Conservation (phyloP, 1,140 invertebrate genomes). For the Bacillus rossius region DNA sequence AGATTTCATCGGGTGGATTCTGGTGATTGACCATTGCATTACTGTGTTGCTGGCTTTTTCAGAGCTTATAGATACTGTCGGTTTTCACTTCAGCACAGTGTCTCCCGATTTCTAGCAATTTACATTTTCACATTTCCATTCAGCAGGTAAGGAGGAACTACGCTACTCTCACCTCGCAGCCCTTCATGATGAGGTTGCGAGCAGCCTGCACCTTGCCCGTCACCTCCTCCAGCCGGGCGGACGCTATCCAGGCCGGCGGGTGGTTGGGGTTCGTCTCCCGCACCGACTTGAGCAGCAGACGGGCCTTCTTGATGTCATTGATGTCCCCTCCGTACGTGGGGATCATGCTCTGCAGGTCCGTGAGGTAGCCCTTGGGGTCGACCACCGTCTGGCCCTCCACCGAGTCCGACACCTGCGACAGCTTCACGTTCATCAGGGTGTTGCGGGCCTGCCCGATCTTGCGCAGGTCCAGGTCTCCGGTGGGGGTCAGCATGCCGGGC, state of each 20-base stretch:
- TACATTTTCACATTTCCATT: no score
- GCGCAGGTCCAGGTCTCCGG: constrained; percentile 92
- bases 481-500: constrained; percentile 60
- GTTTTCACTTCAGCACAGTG: no score
- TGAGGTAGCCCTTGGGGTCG: constrained; percentile 98
- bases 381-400: constrained; percentile 99
- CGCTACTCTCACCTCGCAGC: constrained; percentile 64
- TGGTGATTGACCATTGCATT: no score
- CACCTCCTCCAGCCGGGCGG: constrained; percentile 96
- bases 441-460: constrained; percentile 99
- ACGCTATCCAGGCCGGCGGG: constrained; percentile 99
- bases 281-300: constrained; percentile 94
- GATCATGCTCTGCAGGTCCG: constrained; percentile 98
- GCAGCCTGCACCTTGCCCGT: constrained; percentile 98
- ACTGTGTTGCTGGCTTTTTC: no score
- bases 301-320: constrained; percentile 98
- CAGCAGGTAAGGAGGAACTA: no score
- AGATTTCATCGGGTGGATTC: no score
- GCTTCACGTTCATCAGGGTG: constrained; percentile 98
- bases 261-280: constrained; percentile 99
- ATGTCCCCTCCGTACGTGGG: constrained; percentile 98
- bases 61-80: no score
- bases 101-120: no score
- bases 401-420: constrained; percentile 98
- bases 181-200: constrained; percentile 96